Evolutionary conservation across 1,140 invertebrate genomes (phyloP), one percentile per base, ranked within the genome.

Genomic region (Ectropis grisescens): DNA sequence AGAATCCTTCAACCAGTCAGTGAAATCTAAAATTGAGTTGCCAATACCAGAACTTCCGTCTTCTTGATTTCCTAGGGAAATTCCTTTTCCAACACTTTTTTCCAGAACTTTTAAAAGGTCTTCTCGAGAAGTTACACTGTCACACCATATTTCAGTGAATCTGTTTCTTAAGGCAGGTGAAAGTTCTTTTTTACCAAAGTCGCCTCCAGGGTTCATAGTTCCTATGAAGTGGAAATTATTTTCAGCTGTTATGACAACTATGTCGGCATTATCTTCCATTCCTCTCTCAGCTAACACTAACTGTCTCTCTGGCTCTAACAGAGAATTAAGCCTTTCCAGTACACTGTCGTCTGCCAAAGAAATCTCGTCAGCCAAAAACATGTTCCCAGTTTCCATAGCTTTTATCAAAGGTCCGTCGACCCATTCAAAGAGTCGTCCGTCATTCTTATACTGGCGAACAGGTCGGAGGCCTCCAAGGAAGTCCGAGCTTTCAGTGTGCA

Each of bases 141-240:
- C 91, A 58, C 97, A 99, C 98, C 98, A 99, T 60, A 99, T 97
- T 85, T 99, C 98, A 0, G 98, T 99, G 54, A 99, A 98, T 33
- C 98, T 87, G 84, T 99, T 99, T 34, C 98, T 86, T 2, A 99
- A 76, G 0, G 98, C 98, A 6, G 97, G 97, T 0, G 98, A 99
- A 6, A 99, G 82, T 86, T 99, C 98, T 82, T 99, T 99, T 69
- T 99, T 99, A 0, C 98, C 98, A 82, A 95, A 99, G 86, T 99
- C 98, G 6, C 98, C 98, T 10, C 97, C 97, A 11, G 98, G 98
- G 85, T 99, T 99, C 98, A 99, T 99, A 0, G 98, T 99, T 4
- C 95, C 95, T 35, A 99, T 88, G 55, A 99, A 94, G 43, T 94
- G 88, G 69, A 99, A 99, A 7, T 88, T 85, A 8, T 88, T 55